These are phyloP conservation scores for Noctua janthe DNA, from an alignment of 2,888 invertebrate species.

Conservation along the genomic window DNA sequence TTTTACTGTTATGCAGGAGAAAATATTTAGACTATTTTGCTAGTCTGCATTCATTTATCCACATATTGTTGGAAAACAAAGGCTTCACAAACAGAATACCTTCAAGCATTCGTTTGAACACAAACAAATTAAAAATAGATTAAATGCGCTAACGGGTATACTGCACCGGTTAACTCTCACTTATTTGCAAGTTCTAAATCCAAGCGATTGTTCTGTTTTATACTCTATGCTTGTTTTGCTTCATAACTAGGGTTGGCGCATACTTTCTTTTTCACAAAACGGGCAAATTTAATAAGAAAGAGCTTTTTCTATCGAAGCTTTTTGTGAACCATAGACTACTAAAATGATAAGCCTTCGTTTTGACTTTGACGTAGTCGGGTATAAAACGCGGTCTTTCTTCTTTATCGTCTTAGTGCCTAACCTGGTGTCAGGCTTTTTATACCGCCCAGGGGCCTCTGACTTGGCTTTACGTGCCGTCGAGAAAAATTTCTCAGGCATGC, in stretches of 20 bases:
- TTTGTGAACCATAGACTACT: neutral
- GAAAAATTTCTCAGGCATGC: too few relatives aligned
- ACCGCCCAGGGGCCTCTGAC: too few relatives aligned
- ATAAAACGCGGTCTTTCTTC: neutral
- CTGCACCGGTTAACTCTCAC: constrained; percentile 37
- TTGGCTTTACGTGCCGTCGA: too few relatives aligned
- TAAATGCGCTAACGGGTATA: constrained; percentile 59
- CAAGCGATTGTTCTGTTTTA: constrained; percentile 67
- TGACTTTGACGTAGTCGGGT: neutral
- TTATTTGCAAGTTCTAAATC: constrained; percentile 62
- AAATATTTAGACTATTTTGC: neutral
- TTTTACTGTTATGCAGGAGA: neutral
- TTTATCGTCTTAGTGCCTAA: too few relatives aligned
- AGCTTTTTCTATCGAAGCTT: too few relatives aligned
- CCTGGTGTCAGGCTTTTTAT: too few relatives aligned
- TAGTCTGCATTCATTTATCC: constrained; percentile 2
- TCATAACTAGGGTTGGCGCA: constrained; percentile 34
- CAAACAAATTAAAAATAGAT: constrained; percentile 64
- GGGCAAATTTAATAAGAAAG: neutral
- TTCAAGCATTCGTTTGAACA: constrained; percentile 48
- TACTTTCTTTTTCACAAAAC: neutral
- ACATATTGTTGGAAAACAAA: constrained; percentile 13
- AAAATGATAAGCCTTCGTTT: neutral
- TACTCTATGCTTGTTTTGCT: constrained; percentile 58
- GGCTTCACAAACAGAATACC: constrained; percentile 32